These are phyloP conservation scores for Mobula hypostoma DNA, from an alignment of 2,113 vertebrate species.

Conservation along the genomic window DNA sequence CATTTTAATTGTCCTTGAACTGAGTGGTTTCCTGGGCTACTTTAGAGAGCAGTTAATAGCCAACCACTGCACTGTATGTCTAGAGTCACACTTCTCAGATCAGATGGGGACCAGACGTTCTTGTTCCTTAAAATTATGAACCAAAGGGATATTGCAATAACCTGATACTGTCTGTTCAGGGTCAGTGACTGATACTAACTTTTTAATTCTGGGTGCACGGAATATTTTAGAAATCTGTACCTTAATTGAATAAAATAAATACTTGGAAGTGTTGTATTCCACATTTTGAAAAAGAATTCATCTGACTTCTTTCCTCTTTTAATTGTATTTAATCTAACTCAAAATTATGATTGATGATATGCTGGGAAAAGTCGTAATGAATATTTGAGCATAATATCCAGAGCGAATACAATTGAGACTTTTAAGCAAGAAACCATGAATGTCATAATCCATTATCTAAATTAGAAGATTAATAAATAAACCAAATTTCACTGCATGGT, in stretches of 20 bases:
- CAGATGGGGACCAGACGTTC: too few relatives aligned
- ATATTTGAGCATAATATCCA: neutral
- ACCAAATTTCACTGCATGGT: neutral
- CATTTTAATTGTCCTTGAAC: too few relatives aligned
- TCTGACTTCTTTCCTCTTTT: neutral
- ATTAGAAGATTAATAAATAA: neutral
- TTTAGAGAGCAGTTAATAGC: too few relatives aligned
- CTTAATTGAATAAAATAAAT: neutral
- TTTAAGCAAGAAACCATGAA: conserved; percentile 7
- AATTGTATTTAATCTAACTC: neutral
- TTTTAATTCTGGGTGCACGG: neutral
- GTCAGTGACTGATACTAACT: neutral
- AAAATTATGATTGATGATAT: neutral
- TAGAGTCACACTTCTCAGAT: too few relatives aligned
- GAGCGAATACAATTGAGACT: neutral
- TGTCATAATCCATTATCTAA: neutral
- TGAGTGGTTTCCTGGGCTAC: too few relatives aligned
- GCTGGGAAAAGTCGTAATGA: neutral
- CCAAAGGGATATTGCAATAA: too few relatives aligned
- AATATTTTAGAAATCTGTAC: neutral
- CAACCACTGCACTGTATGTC: too few relatives aligned
- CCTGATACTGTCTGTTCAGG: too few relatives aligned
- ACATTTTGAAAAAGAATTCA: neutral
- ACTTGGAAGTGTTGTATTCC: neutral
- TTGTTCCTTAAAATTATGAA: too few relatives aligned